Evolutionary conservation across 2,797 vertebrate species (phyloP), one percentile per base, ranked within the genome.

Genomic region (Mustela erminea): DNA sequence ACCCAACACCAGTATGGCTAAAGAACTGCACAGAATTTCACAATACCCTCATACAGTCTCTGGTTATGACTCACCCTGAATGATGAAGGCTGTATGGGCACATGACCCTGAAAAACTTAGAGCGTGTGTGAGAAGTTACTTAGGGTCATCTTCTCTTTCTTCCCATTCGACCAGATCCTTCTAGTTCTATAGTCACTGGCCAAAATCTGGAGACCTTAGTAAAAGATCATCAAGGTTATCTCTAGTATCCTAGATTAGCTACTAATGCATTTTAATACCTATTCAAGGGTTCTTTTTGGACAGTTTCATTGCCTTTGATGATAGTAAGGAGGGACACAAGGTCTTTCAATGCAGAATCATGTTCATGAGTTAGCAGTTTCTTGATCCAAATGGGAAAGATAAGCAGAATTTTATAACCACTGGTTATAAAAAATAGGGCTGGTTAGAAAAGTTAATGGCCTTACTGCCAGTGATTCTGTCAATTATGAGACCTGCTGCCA

Each of bases 1-100:
- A 93, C 35, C 56, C 90, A 96, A 96, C 23, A 92, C 25, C 41
- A 93, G 46, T 41, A 89, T 70, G 66, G 80, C 66, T 97, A 60
- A 87, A 96, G 70, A 92, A 88, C 64, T 93, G 25, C 49, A 90
- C 7, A 81, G 38, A 94, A 52, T 96, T 97, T 94, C 95, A 93
- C 84, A 96, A 89, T 87, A 95, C 15, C 60, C 87, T 90, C 68
- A 90, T 75, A 95, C 23, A 95, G 62, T 64, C 84, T 83, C 60
- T 95, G 74, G 74, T 82, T 91, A 92, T 97, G 94, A 97, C 60
- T 96, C 94, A 96, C 12, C 15, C 29, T 80, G 46, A 96, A 88
- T 72, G n/a, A 96, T 75, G 77, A 92, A 35, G 60, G 46, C 58
- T 86, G 18, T 88, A 58, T 84, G 29, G 72, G 35, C 95, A 93